Conservation (phyloP, 2,113 vertebrate genomes). For the Benitochromis conjunctus region DNA sequence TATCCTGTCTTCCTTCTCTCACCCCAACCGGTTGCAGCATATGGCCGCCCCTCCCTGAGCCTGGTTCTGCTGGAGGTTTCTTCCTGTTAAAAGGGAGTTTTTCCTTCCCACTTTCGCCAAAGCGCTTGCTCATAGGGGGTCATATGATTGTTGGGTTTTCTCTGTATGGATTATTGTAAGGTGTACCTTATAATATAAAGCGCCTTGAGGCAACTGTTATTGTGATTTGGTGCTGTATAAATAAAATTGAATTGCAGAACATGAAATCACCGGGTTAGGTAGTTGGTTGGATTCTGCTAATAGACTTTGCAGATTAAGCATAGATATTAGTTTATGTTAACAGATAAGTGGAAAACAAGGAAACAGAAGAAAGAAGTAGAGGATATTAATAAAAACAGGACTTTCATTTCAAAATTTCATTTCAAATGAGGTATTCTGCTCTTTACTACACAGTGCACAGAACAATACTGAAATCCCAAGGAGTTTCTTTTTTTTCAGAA, state of each 20-base stretch:
- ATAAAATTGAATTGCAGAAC: not conserved
- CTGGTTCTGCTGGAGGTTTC: not conserved
- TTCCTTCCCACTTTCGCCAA: accelerated
- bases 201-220: not conserved
- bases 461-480: not conserved
- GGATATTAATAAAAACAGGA: not conserved
- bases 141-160: accelerated
- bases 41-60: not conserved
- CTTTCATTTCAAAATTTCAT: not conserved
- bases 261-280: not conserved
- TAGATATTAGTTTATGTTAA: not conserved
- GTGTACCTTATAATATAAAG: not conserved
- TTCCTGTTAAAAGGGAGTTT: not conserved
- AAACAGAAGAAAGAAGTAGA: not conserved
- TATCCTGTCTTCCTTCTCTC: accelerated
- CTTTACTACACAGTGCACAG: not conserved
- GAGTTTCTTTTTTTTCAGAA: not conserved
- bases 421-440: not conserved
- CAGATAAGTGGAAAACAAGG: not conserved
- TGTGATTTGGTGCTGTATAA: not conserved
- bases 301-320: not conserved
- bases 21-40: accelerated
- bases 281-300: not conserved
- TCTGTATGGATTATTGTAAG: not conserved
- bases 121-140: not conserved